Conservation (phyloP, 1,140 invertebrate genomes). For the Macrobrachium nipponense region DNA sequence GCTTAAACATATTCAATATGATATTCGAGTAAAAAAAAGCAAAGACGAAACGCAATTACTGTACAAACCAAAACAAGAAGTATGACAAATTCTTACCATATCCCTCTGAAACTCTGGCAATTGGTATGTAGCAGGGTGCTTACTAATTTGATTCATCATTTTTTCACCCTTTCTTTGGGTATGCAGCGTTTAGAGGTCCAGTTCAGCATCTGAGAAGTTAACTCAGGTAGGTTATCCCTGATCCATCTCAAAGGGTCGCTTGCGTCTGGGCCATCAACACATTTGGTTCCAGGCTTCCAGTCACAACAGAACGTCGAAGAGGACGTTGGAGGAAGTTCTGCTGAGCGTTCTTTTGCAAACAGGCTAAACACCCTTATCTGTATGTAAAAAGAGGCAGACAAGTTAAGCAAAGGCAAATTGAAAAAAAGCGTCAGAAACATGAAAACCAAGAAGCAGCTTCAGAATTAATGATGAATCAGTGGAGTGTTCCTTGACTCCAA, state of each 20-base stretch:
- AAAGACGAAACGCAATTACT: background rate
- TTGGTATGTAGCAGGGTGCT: constrained; percentile 56
- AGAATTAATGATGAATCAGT: too few species aligned
- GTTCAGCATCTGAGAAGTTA: constrained; percentile 62
- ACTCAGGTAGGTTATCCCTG: constrained; percentile 54
- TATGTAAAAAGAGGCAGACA: background rate
- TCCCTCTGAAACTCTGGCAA: constrained; percentile 62
- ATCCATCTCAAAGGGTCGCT: constrained; percentile 61
- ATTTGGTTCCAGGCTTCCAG: constrained; percentile 56
- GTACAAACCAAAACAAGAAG: background rate
- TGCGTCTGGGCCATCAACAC: constrained; percentile 63
- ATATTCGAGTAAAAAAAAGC: too few species aligned
- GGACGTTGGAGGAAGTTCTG: constrained; percentile 3
- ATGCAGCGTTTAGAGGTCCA: constrained; percentile 55
- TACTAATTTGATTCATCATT: constrained; percentile 17
- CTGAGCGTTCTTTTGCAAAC: constrained; percentile 60
- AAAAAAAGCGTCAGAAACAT: too few species aligned
- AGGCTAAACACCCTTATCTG: constrained; percentile 60
- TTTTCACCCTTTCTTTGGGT: constrained; percentile 46
- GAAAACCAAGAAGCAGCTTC: too few species aligned
- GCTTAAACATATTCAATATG: too few species aligned
- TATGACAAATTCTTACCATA: constrained; percentile 34
- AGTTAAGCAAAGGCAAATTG: too few species aligned
- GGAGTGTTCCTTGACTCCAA: too few species aligned
- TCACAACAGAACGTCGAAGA: constrained; percentile 41